Base-by-base conservation (phyloP, 2,797 vertebrate species). In the Trichosurus vulpecula region DNA sequence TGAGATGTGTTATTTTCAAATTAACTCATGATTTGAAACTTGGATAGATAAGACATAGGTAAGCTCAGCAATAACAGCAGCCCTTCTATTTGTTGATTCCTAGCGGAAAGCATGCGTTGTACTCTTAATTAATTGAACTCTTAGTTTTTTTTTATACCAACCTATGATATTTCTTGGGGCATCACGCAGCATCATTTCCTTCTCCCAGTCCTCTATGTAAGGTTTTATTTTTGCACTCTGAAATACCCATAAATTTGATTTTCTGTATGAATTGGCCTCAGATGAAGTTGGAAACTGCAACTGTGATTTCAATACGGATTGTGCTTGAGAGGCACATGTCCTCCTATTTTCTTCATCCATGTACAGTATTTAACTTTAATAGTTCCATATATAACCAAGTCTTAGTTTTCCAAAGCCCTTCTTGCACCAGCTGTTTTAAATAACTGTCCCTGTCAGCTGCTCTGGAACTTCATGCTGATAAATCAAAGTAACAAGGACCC, bases 181-280 rank as follows among this genome's bases (percentile, higher is more conserved):
- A 94, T 93, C 41, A 29, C n/a, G 54, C 9, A 87, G 74, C 13
- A 90, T 96, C 58, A 94, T 96, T 96, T 97, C 74, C 41, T 90
- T 95, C 54, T 91, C 61, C 30, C 54, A 56, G 41, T 66, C 52
- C 91, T 54, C n/a, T 55, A 56, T 91, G 56, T 93, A 55, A 10
- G 53, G 16, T 55, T 97, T 58, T 95, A 92, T 93, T 90, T 93
- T 58, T 96, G 52, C 41, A 56, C 51, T 90, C 90, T 91, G 47
- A 57, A 95, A 51, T 95, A 91, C 51, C 31, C 58, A 81, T 54
- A 96, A 58, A 94, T 95, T 92, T 96, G 91, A 94, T 96, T 98
- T 96, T 98, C 89, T 52, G 52, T 94, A 92, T 95, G 94, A 95
- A 97, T 90, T 95, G n/a, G 81, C 92, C 94, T 53, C 55, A 52